phyloP scores from a whole-genome alignment of 2,888 invertebrate species.

The Athalia circularis region DNA sequence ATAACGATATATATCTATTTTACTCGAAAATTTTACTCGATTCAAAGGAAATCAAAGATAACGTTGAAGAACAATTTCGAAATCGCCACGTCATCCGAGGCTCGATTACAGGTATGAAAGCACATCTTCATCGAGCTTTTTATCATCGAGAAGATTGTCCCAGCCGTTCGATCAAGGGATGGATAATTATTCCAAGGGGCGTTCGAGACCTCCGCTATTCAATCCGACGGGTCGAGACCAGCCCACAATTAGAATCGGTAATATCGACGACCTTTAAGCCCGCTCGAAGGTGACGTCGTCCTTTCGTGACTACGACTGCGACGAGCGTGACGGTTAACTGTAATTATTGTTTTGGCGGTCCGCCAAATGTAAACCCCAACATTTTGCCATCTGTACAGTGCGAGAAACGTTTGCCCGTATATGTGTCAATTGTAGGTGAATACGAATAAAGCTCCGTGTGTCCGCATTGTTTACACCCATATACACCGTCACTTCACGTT shows the following conservation, averaged over 20 bases:
- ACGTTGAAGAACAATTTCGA: neutral
- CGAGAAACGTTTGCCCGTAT: neutral
- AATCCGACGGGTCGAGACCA: constrained; percentile 18
- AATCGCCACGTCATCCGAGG: constrained; percentile 31
- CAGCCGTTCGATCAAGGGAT: constrained; percentile 25
- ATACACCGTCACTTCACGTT: neutral
- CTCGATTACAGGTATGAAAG: no score
- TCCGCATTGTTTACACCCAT: neutral
- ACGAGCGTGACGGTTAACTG: constrained; percentile 8
- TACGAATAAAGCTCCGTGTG: neutral
- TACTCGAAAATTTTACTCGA: neutral
- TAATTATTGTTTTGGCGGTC: constrained; percentile 35
- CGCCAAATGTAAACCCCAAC: constrained; percentile 30
- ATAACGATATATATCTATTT: neutral
- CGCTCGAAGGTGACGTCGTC: neutral
- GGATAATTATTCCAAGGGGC: constrained; percentile 32
- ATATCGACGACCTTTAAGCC: constrained; percentile 10
- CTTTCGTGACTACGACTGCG: neutral
- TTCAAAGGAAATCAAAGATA: neutral
- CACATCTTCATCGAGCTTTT: neutral
- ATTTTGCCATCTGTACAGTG: neutral
- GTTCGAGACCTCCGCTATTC: constrained; percentile 15
- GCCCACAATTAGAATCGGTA: neutral
- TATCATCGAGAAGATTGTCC: constrained; percentile 15
- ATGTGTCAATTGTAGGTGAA: neutral